Base-by-base conservation (phyloP, 2,797 vertebrate species). In the Enteromius argenteus region DNA sequence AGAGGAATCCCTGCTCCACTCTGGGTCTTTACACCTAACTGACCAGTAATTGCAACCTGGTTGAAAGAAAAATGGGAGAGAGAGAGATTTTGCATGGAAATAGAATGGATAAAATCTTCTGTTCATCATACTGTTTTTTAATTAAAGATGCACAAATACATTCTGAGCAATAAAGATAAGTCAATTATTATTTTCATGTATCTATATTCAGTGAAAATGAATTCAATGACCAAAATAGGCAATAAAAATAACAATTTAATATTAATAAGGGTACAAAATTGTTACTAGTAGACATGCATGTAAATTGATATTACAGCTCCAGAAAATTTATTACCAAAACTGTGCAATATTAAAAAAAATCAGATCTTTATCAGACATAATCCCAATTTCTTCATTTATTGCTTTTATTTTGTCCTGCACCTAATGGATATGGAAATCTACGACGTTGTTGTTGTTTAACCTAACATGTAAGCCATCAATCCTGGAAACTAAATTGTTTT, bases 1-100 rank as follows among this genome's bases (percentile, higher is more conserved):
- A 99, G 95, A 0, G 98, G 98, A 79, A 99, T 97, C 84, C 96
- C 94, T 13, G 92, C 93, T 71, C 94, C 92, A 1, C 95, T 90
- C 83, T 95, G 90, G 8, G 96, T 90, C 92, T 99, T 99, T 93
- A 99, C 86, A 1, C 98, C 97, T 1, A 99, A 93, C n/a, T 98
- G 98, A 64, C 98, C 97, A 0, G 98, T 97, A 84, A 99, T 97
- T 2, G 98, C 97, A 92, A 99, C 97, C 98, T 95, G 64, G 46
- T 84, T 42, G 83, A 17, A 85, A 13, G 7, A 79, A 44, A 51
- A 37, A 39, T 0, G 0, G 44, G 44, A 46, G 14, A 42, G 9
- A 51, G 1, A n/a, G 2, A 23, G 27, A 42, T 10, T 53, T 15
- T 3, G 53, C 15, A 56, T 14, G 74, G n/a, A n/a, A 83, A 64